A percentile compares a stretch with the other conserved stretches of the same genome.
These are phyloP conservation scores for Erethizon dorsatum DNA, from an alignment of 2,797 vertebrate species.

Conservation along the genomic window DNA sequence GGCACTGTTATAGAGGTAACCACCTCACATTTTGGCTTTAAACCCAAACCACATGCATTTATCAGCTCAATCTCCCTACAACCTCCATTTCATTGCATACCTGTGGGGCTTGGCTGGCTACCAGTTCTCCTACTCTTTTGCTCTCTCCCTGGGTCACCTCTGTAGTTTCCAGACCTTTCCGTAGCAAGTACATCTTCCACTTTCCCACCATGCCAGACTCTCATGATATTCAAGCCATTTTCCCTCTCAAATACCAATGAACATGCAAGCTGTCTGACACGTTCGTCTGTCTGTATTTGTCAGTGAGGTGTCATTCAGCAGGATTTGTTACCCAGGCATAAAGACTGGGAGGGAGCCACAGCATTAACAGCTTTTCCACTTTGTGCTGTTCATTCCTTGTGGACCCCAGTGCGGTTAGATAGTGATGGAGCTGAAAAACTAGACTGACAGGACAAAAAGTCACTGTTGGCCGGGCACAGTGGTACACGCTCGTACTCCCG, in stretches of 20 bases:
- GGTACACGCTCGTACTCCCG: not conserved
- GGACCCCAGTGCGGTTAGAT: not conserved
- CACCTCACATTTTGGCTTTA: constrained; percentile 16
- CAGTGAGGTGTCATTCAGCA: constrained; percentile 9
- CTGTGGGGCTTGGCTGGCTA: not conserved
- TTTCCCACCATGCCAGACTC: constrained; percentile 22
- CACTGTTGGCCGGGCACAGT: not conserved
- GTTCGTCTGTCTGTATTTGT: not conserved
- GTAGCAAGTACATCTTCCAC: not conserved
- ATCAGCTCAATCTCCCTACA: not conserved
- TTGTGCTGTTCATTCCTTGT: not conserved
- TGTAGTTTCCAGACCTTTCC: not conserved
- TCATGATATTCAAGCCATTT: constrained; percentile 53
- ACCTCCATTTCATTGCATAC: not conserved
- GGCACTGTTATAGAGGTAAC: not conserved
- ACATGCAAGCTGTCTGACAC: constrained; percentile 45
- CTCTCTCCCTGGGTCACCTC: not conserved
- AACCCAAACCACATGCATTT: not conserved
- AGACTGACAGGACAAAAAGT: not conserved
- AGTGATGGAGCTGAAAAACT: not conserved
- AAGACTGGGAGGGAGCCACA: not conserved
- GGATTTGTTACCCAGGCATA: not conserved
- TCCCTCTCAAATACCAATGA: constrained; percentile 32
- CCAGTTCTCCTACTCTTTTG: not conserved
- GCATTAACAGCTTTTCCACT: not conserved